Percentiles rank a stretch among this genome's conserved stretches.
These are phyloP conservation scores for Toxostoma redivivum DNA, from an alignment of 2,113 vertebrate genomes.

Conservation along the genomic window DNA sequence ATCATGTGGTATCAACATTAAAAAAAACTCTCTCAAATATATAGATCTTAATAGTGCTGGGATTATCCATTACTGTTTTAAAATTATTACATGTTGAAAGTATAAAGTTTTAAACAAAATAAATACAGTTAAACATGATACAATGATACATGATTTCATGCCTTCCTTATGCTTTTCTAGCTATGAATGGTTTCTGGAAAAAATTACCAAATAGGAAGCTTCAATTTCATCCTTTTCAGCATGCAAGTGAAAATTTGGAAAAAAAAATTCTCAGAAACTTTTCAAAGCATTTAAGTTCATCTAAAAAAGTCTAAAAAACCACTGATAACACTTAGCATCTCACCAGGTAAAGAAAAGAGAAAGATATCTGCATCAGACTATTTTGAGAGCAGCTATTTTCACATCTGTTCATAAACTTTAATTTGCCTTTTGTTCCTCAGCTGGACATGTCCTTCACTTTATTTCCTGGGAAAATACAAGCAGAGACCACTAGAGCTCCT, in stretches of 20 bases:
- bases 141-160: background rate
- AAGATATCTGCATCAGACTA: background rate
- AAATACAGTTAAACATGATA: background rate
- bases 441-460: background rate
- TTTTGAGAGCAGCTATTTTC: constrained; percentile 30
- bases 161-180: background rate
- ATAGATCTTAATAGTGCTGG: background rate
- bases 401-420: background rate
- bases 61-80: background rate
- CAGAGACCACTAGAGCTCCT: background rate
- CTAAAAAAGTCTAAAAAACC: background rate
- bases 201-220: background rate
- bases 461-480: background rate
- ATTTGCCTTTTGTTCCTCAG: background rate
- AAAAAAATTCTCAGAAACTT: background rate
- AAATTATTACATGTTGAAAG: background rate
- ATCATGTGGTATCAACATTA: background rate
- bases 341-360: constrained; percentile 40
- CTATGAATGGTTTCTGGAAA: background rate
- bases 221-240: background rate
- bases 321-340: background rate
- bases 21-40: background rate
- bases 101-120: background rate
- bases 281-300: background rate
- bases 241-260: constrained; percentile 19